Evolutionary conservation across 2,113 vertebrate species (phyloP), one percentile per base, ranked within the genome.

Genomic region (Eidolon helvum): DNA sequence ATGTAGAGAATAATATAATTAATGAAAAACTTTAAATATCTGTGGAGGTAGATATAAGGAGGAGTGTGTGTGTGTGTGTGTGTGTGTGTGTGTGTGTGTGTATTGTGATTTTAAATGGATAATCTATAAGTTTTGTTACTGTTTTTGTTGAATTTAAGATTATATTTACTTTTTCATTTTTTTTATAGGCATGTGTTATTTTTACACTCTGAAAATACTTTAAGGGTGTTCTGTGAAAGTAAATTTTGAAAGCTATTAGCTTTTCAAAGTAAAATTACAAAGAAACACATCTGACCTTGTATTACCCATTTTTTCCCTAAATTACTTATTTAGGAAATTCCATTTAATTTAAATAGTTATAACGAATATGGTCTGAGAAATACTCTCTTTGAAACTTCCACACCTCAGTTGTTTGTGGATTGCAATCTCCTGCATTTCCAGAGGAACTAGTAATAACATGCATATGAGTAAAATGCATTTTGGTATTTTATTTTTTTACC

Each of bases 351-450:
- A 78, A 65, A 16, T 45, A 10, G n/a, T 10, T 22, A 22, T 6
- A 6, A 4, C 19, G n/a, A 43, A 15, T 1, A 4, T n/a, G 8
- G 14, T 10, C 30, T 61, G 3, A 33, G 35, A 79, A 72, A 61
- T 26, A 28, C 19, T 75, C 7, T 55, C 7, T 63, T 28, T 50
- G 45, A 91, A 16, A n/a, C 2, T 14, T 53, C 16, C 48, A 40
- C 7, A 33, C 2, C 21, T 35, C 38, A 50, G 1, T 24, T 69
- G 3, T 65, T 82, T 45, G 0, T 12, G 0, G 0, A 15, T 14
- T 9, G 7, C 14, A 35, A 12, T 45, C 10, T 6, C 30, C 0
- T 12, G 45, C 9, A 35, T n/a, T 30, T 40, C 10, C 18, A 40
- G 10, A 14, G 43, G 7, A 88, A 35, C 19, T 83, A 26, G 8